Percentiles rank a stretch among this genome's conserved stretches.
These are phyloP conservation scores for Sminthopsis crassicaudata DNA, from an alignment of 2,113 vertebrate species.

Conservation along the genomic window DNA sequence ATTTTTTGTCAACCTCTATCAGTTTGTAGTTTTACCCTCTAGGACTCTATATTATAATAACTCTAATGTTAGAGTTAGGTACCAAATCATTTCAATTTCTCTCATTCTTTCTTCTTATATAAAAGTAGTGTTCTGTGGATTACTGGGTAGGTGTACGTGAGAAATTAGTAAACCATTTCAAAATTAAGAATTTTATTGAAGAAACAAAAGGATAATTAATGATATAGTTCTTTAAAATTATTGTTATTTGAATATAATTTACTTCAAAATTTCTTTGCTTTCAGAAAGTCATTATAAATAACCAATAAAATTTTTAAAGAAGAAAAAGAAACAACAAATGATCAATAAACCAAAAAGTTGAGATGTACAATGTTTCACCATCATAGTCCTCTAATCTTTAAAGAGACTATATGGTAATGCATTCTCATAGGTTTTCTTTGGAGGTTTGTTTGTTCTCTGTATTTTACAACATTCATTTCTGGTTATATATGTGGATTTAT, in stretches of 20 bases:
- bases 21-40: background rate
- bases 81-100: background rate
- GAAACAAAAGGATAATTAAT: background rate
- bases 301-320: background rate
- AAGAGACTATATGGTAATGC: background rate
- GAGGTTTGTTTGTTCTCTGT: no score
- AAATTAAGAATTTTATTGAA: background rate
- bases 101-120: background rate
- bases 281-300: background rate
- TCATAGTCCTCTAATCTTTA: background rate
- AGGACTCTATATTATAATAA: background rate
- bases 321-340: background rate
- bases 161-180: background rate
- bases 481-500: no score
- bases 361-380: background rate
- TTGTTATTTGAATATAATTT: background rate
- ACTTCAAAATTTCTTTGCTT: background rate
- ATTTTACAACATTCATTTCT: no score
- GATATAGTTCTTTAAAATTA: background rate
- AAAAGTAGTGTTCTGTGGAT: background rate
- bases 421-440: no score
- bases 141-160: background rate
- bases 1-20: background rate
- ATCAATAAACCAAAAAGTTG: background rate
- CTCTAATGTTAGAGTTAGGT: background rate